Conservation (phyloP, 1,140 invertebrate species). For the Tetraneura akinire region DNA sequence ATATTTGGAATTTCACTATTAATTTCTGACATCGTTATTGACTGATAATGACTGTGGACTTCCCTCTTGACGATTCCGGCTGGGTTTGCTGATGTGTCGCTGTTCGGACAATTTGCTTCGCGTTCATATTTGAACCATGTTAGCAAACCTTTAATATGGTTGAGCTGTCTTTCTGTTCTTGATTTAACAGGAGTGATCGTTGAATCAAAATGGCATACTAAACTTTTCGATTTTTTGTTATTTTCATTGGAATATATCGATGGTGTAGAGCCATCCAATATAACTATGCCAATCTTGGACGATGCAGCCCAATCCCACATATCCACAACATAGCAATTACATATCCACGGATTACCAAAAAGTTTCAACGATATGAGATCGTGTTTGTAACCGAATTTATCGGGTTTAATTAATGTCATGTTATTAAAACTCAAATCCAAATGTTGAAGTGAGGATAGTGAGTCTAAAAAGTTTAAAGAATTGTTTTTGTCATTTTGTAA, state of each 20-base stretch:
- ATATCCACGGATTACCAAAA: conserved; percentile 70
- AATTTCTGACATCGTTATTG: neutral
- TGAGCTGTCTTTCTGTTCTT: conserved; percentile 63
- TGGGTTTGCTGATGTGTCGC: conserved; percentile 41
- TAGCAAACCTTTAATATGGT: conserved; percentile 63
- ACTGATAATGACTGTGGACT: conserved; percentile 17
- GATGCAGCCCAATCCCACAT: conserved; percentile 74
- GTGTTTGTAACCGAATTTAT: conserved; percentile 63
- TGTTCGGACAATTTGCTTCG: conserved; percentile 67
- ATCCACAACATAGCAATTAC: conserved; percentile 70
- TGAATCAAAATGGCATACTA: conserved; percentile 69
- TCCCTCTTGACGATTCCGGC: conserved; percentile 49
- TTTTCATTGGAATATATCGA: conserved; percentile 63
- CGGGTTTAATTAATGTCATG: conserved; percentile 64
- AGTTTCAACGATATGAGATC: conserved; percentile 66
- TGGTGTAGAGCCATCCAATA: conserved; percentile 68
- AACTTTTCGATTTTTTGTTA: conserved; percentile 66
- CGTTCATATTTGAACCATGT: conserved; percentile 71
- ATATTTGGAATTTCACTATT: neutral
- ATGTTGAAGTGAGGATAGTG: conserved; percentile 64
- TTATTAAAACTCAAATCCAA: conserved; percentile 70
- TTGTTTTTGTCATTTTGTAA: conserved; percentile 60
- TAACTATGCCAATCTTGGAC: conserved; percentile 67
- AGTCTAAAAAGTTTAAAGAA: conserved; percentile 63
- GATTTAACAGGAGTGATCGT: conserved; percentile 62